phyloP scores from a whole-genome alignment of 2,888 invertebrate genomes.

The Cynaeus angustus region DNA sequence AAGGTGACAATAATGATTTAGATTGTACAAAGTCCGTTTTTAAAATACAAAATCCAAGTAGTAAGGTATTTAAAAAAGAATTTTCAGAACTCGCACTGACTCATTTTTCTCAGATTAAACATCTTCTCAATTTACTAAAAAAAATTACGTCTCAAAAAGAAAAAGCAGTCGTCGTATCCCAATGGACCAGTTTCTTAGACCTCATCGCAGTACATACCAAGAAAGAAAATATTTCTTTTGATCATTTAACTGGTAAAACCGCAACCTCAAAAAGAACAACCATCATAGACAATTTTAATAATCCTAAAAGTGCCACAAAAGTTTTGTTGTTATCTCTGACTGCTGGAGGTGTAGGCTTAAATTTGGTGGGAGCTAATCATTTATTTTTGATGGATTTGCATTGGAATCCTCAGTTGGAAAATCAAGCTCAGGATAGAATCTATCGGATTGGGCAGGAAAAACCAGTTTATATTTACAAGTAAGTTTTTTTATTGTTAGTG shows the following conservation, averaged over 20 bases:
- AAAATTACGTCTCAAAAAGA: slow-evolving; percentile 75
- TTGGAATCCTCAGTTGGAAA: slow-evolving; percentile 97
- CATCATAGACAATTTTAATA: slow-evolving; percentile 83
- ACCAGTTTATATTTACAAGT: slow-evolving; percentile 89
- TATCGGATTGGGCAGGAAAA: slow-evolving; percentile 93
- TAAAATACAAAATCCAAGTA: too few relatives aligned
- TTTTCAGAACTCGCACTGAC: too few relatives aligned
- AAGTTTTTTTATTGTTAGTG: slow-evolving; percentile 26
- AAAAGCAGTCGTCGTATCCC: slow-evolving; percentile 91
- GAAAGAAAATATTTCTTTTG: too few relatives aligned
- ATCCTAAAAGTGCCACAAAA: slow-evolving; percentile 66
- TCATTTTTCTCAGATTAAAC: too few relatives aligned
- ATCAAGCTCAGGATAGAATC: slow-evolving; percentile 95
- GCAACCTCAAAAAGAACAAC: slow-evolving; percentile 75
- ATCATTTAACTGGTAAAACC: too few relatives aligned
- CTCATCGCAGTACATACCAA: slow-evolving; percentile 78
- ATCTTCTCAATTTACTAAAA: slow-evolving; percentile 60
- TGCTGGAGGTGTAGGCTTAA: slow-evolving; percentile 95
- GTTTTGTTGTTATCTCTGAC: slow-evolving; percentile 87
- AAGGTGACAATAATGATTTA: too few relatives aligned
- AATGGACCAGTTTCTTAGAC: slow-evolving; percentile 90
- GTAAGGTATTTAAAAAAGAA: too few relatives aligned
- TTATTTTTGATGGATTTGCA: slow-evolving; percentile 92
- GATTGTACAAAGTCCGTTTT: too few relatives aligned
- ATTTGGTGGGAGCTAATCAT: slow-evolving; percentile 94